Base-by-base conservation (phyloP, 2,113 vertebrate genomes). In the Puma concolor region DNA sequence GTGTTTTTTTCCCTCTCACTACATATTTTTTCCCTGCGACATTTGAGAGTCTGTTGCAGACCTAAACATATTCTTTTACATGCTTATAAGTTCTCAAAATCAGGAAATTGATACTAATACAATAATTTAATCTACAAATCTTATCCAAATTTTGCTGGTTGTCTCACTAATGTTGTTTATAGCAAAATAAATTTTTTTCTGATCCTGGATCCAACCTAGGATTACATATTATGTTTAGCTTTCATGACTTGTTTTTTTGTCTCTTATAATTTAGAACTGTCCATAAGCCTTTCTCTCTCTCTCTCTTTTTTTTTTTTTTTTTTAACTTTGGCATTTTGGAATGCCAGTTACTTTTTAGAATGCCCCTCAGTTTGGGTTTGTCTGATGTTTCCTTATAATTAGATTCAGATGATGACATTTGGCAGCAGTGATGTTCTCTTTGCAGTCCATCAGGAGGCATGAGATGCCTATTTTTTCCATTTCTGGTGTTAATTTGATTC, bases 31-130 rank as follows among this genome's bases (percentile, higher is more conserved):
- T 87, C 4, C 25, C 50, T 97, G 82, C 91, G 95, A 79, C 16
- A 83, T 97, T 81, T 36, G 71, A 96, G 50, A 88, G 23, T 88
- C 60, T 80, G 29, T 93, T 60, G 25, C 5, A 94, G 57, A 91
- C 21, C 4, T 69, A 76, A 60, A 38, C 33, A 64, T 33, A 64
- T 74, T 38, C 15, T 97, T 76, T 96, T 81, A 89, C 13, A 48
- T 93, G 60, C 31, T 66, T 12, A 54, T 11, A 64, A 69, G 15
- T 76, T 17, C 67, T 77, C 21, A 93, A 88, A 83, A 76, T 82
- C 14, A 93, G 67, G 36, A 88, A 66, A 54, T 66, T 77, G 76
- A 67, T 91, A 66, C 79, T 94, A 36, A 67, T 95, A 23, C 4
- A 60, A 7, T 74, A 52, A 41, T 80, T 94, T 92, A 94, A 77